A percentile compares a stretch with the other conserved stretches of the same genome.
These are phyloP conservation scores for Colossoma macropomum DNA, from an alignment of 2,113 vertebrate species.

Conservation along the genomic window DNA sequence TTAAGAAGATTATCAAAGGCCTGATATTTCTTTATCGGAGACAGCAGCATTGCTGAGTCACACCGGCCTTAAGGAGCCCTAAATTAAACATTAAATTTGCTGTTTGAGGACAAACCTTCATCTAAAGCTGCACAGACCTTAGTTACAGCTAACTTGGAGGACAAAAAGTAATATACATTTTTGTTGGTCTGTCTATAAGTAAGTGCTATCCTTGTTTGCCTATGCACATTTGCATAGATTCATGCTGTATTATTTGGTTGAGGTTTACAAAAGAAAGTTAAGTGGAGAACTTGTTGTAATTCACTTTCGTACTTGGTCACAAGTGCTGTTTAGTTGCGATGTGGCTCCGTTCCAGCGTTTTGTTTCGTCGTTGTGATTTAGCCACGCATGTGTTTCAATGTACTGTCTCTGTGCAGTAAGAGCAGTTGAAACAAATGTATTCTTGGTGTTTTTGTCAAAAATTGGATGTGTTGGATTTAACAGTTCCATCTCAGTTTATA, in stretches of 20 bases:
- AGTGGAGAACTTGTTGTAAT: neutral
- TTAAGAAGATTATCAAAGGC: constrained; percentile 12
- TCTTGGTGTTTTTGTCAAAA: neutral
- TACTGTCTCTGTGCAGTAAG: constrained; percentile 3
- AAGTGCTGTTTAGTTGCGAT: neutral
- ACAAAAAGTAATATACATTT: constrained; percentile 2
- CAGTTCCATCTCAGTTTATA: neutral
- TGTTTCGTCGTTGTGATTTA: neutral
- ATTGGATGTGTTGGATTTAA: neutral
- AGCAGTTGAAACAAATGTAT: neutral
- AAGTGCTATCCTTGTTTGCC: constrained; percentile 54
- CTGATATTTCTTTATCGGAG: constrained; percentile 37
- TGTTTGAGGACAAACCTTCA: neutral
- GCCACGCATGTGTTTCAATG: neutral
- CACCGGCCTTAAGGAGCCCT: constrained; percentile 1
- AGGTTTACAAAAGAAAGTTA: neutral
- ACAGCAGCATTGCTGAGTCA: neutral
- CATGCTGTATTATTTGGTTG: constrained; percentile 51
- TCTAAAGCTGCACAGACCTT: constrained; percentile 5
- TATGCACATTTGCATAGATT: constrained; percentile 82
- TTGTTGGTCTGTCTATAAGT: constrained; percentile 51
- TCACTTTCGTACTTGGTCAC: neutral
- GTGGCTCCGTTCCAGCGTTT: neutral
- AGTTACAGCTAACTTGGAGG: constrained; percentile 67
- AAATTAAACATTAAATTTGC: constrained; percentile 8